Percentiles rank a stretch among this genome's conserved stretches.
These are phyloP conservation scores for Diachasmimorpha longicaudata DNA, from an alignment of 1,140 invertebrate genomes.

Conservation along the genomic window DNA sequence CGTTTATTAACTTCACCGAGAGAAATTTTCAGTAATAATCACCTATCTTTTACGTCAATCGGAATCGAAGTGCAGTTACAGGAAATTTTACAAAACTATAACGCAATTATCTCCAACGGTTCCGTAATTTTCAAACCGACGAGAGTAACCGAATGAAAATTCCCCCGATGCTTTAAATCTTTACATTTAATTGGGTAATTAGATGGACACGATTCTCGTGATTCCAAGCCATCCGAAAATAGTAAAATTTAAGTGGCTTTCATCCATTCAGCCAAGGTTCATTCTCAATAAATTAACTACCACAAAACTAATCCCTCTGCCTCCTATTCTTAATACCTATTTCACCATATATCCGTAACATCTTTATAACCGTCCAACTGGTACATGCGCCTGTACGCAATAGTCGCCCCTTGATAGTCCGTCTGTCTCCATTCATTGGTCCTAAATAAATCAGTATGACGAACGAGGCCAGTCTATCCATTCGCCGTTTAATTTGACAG, in stretches of 20 bases:
- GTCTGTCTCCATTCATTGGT: constrained; percentile 25
- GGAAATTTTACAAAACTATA: no score
- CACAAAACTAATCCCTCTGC: background rate
- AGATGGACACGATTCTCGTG: background rate
- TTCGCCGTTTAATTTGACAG: constrained; percentile 60
- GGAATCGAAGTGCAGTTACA: no score
- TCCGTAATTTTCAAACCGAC: no score
- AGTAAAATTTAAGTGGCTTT: background rate
- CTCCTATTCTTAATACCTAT: background rate
- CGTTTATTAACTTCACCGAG: no score
- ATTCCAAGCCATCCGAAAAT: background rate
- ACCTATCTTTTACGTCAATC: no score
- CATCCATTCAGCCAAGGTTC: background rate
- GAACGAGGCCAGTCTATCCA: constrained; percentile 39
- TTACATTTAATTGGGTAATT: constrained; percentile 14
- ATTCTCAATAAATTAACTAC: constrained; percentile 10
- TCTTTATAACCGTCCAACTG: background rate
- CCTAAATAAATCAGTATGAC: constrained; percentile 58
- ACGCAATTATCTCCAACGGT: no score
- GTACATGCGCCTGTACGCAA: background rate
- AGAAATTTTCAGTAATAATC: no score
- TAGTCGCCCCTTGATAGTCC: background rate
- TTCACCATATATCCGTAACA: background rate
- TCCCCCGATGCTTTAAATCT: background rate
- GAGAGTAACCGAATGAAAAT: background rate